Conservation (phyloP, 2,113 vertebrate genomes). For the Cephalopterus ornatus region DNA sequence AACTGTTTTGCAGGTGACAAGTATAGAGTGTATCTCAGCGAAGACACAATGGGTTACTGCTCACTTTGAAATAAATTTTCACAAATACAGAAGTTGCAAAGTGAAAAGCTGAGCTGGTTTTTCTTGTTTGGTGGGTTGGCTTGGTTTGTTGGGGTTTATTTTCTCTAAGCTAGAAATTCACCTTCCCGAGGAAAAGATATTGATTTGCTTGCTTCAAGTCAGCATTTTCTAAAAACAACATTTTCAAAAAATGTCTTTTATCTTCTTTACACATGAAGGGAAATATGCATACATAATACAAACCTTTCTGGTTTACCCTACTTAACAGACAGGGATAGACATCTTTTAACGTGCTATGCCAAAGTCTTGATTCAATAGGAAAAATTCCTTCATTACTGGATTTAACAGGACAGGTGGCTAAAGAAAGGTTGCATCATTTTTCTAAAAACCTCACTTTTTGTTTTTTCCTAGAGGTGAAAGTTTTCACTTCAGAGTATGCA, state of each 20-base stretch:
- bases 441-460: background rate
- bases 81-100: background rate
- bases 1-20: background rate
- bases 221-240: background rate
- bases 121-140: background rate
- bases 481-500: background rate
- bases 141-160: background rate
- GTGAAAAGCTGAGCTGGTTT: background rate
- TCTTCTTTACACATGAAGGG: background rate
- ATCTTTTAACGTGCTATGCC: background rate
- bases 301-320: background rate
- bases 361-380: background rate
- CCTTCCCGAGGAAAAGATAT: background rate
- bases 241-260: background rate
- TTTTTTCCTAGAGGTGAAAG: background rate
- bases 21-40: background rate
- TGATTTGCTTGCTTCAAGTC: background rate
- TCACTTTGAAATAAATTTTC: background rate
- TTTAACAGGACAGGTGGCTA: background rate
- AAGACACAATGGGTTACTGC: fast-evolving
- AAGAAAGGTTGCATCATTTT: background rate
- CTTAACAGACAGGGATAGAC: background rate
- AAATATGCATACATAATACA: background rate
- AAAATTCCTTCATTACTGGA: background rate
- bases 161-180: background rate